Evolutionary conservation across 2,113 vertebrate genomes (phyloP).

Genomic region (Passer montanus): DNA sequence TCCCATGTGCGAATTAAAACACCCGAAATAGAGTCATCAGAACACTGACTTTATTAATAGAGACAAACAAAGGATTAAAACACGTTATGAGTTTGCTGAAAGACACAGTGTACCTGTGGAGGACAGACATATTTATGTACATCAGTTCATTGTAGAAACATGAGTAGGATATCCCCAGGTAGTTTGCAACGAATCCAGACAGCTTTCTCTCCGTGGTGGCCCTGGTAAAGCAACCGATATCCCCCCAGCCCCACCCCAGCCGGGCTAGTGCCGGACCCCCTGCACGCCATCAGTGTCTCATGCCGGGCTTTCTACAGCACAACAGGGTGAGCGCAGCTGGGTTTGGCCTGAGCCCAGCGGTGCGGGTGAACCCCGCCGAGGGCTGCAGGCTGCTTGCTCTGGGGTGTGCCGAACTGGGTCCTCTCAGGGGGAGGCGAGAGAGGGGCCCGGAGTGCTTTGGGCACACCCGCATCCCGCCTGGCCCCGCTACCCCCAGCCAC

Average conservation of each 20-base stretch:
- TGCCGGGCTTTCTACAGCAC: background rate
- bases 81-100: background rate
- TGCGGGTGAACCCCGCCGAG: background rate
- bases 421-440: background rate
- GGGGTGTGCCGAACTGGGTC: background rate
- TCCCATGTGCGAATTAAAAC: fast-evolving
- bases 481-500: background rate
- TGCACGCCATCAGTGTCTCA: background rate
- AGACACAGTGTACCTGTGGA: background rate
- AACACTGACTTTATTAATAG: slow-evolving; percentile 61
- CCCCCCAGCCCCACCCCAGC: background rate
- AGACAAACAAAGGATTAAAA: slow-evolving; percentile 33
- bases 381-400: background rate
- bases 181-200: slow-evolving; percentile 10
- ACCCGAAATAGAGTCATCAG: background rate
- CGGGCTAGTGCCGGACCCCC: background rate
- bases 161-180: slow-evolving; percentile 55
- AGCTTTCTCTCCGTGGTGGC: slow-evolving; percentile 5
- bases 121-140: background rate
- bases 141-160: slow-evolving; percentile 29
- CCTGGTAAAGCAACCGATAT: background rate
- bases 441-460: background rate
- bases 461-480: background rate
- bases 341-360: background rate
- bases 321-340: background rate